These are phyloP conservation scores for Pteropus alecto DNA, from an alignment of 2,113 vertebrate genomes.

Conservation along the genomic window DNA sequence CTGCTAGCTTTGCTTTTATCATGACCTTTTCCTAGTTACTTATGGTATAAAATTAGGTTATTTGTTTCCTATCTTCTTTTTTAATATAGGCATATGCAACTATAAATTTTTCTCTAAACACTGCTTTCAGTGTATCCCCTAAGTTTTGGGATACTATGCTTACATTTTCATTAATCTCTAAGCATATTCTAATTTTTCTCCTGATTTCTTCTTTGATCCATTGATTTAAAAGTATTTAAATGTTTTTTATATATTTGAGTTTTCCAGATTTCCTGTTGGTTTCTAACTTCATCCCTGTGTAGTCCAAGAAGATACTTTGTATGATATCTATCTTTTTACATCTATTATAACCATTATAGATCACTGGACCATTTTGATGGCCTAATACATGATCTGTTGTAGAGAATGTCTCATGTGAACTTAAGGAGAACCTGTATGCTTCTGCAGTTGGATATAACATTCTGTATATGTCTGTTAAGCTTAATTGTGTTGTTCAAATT, in stretches of 20 bases:
- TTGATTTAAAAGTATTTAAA: background rate
- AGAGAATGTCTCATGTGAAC: background rate
- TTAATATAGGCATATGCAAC: background rate
- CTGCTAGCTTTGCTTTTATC: background rate
- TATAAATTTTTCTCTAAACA: background rate
- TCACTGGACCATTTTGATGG: no score
- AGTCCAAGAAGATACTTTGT: background rate
- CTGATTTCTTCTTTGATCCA: background rate
- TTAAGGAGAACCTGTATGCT: background rate
- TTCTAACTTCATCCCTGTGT: background rate
- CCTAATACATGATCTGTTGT: no score
- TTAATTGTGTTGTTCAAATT: background rate
- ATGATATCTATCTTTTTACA: background rate
- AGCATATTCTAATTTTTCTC: background rate
- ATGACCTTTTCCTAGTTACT: background rate
- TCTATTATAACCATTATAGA: no score
- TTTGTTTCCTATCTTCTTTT: background rate
- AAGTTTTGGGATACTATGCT: no score
- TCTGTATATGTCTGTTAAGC: background rate
- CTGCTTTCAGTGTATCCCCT: background rate
- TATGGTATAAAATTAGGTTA: background rate
- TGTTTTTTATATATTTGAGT: background rate
- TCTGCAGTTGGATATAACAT: background rate
- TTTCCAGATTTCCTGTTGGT: background rate
- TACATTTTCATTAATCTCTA: background rate